These are phyloP conservation scores for Ophion ellenae DNA, from an alignment of 2,888 invertebrate species.

Conservation along the genomic window DNA sequence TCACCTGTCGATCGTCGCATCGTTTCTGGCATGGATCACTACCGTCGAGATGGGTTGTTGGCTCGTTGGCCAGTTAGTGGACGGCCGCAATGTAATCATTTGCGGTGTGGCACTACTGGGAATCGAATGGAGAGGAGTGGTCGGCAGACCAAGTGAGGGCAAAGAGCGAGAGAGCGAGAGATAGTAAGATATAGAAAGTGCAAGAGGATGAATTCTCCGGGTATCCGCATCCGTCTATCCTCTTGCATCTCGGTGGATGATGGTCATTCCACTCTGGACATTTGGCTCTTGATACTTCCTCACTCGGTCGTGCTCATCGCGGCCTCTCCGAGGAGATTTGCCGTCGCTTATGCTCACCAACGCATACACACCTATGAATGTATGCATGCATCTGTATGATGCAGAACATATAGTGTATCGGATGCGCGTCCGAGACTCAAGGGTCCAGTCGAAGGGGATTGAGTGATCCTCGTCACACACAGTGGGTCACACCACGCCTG, in stretches of 20 bases:
- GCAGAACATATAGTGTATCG: slow-evolving; percentile 8
- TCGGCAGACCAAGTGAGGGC: neutral
- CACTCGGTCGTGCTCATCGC: slow-evolving; percentile 40
- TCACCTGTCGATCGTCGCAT: slow-evolving; percentile 75
- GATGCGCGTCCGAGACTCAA: slow-evolving; percentile 52
- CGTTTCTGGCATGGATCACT: slow-evolving; percentile 61
- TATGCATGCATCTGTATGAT: neutral
- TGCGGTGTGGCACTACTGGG: slow-evolving; percentile 75
- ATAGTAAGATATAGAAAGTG: neutral
- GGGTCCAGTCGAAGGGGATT: slow-evolving; percentile 48
- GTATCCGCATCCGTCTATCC: slow-evolving; percentile 44
- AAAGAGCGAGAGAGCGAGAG: neutral
- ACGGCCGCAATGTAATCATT: slow-evolving; percentile 82
- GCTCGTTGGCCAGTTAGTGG: slow-evolving; percentile 80
- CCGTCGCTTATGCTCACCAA: slow-evolving; percentile 20
- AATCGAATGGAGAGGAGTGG: slow-evolving; percentile 41
- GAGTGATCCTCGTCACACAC: slow-evolving; percentile 58
- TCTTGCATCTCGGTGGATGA: slow-evolving; percentile 22
- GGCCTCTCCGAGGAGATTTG: slow-evolving; percentile 52
- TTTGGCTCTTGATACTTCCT: slow-evolving; percentile 41
- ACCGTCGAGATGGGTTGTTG: slow-evolving; percentile 70
- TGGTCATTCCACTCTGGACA: slow-evolving; percentile 26
- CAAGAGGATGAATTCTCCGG: slow-evolving; percentile 46
- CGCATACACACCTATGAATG: slow-evolving; percentile 1
- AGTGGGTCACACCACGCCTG: slow-evolving; percentile 47